These are phyloP conservation scores for Schlechtendalia chinensis DNA, from an alignment of 1,140 invertebrate species.

Conservation along the genomic window DNA sequence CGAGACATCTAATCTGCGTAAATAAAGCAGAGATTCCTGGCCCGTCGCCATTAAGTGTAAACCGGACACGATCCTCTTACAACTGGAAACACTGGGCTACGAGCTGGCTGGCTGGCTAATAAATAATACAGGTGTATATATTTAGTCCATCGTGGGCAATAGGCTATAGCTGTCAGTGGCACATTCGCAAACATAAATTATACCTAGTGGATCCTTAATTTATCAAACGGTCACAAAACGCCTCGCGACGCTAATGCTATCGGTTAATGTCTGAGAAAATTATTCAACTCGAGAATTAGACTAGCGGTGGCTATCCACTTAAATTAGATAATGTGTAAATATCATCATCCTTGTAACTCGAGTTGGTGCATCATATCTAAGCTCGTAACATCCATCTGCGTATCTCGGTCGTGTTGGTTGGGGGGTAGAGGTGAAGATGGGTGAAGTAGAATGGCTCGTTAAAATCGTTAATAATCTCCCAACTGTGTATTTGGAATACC, in stretches of 20 bases:
- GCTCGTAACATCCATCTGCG: too few species aligned
- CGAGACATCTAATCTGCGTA: conserved; percentile 43
- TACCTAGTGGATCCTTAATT: conserved; percentile 39
- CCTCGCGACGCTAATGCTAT: conserved; percentile 32
- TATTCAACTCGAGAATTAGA: conserved; percentile 36
- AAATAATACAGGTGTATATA: conserved; percentile 45
- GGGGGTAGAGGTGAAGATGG: too few species aligned
- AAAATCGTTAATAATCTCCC: too few species aligned
- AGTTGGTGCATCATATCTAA: not conserved
- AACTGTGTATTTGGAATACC: too few species aligned
- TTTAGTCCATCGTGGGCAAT: conserved; percentile 32
- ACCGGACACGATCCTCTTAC: conserved; percentile 49
- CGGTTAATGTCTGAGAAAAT: conserved; percentile 39
- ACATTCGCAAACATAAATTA: conserved; percentile 48
- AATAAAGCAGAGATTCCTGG: conserved; percentile 45
- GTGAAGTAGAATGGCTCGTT: too few species aligned
- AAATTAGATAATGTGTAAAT: conserved; percentile 29
- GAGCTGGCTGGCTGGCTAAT: not conserved
- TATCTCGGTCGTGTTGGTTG: too few species aligned
- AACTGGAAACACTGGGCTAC: conserved; percentile 25
- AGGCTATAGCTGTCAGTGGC: conserved; percentile 41
- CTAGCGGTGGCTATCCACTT: conserved; percentile 5
- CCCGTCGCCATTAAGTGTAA: conserved; percentile 45
- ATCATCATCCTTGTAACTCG: not conserved
- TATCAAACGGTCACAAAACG: conserved; percentile 46